These are phyloP conservation scores for Tapera naevia DNA, from an alignment of 2,797 vertebrate genomes.

Conservation along the genomic window DNA sequence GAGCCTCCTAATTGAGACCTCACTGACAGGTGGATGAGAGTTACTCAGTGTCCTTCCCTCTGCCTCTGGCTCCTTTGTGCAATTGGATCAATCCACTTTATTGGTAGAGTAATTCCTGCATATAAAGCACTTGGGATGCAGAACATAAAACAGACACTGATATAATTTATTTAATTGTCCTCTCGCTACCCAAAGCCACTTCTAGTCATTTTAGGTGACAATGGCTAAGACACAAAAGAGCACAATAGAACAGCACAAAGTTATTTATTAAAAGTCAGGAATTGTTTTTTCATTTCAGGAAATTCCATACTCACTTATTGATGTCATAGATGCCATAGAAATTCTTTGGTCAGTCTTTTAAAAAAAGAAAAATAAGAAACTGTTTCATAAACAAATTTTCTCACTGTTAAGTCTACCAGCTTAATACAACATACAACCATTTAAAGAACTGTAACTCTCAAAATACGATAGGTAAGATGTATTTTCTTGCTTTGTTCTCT, in stretches of 20 bases:
- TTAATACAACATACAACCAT: neutral
- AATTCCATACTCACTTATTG: neutral
- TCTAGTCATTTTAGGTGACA: neutral
- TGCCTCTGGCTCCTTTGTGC: neutral
- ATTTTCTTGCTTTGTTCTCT: neutral
- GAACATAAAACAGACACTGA: conserved; percentile 16
- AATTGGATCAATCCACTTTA: neutral
- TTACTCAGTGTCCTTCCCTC: neutral
- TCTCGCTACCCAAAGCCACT: conserved; percentile 21
- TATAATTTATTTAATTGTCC: neutral
- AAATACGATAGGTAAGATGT: neutral
- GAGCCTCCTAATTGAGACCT: neutral
- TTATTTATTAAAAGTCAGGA: conserved; percentile 1
- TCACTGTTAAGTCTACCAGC: neutral
- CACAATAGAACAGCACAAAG: neutral
- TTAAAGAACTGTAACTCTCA: neutral
- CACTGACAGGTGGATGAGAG: neutral
- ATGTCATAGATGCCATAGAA: conserved; percentile 1
- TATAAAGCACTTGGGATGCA: neutral
- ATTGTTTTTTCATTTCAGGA: neutral
- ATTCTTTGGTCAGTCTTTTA: neutral
- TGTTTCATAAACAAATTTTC: neutral
- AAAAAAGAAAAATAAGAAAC: neutral
- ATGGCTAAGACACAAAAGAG: neutral
- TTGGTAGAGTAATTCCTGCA: neutral